phyloP scores from a whole-genome alignment of 2,888 invertebrate genomes.

The Tetragonula carbonaria region DNA sequence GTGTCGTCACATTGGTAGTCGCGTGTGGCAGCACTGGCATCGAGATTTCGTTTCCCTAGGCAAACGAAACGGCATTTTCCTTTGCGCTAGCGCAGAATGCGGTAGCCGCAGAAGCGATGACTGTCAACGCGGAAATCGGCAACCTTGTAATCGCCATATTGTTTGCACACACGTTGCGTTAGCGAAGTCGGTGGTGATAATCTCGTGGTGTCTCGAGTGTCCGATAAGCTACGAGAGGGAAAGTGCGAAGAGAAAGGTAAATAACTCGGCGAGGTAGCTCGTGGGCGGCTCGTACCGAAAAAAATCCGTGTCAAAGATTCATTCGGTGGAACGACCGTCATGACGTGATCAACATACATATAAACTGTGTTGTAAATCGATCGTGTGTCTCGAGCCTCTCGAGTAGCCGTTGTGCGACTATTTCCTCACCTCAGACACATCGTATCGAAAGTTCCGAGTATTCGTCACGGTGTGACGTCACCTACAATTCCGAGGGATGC shows the following conservation, averaged over 20 bases:
- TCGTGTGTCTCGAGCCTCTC: slow-evolving; percentile 41
- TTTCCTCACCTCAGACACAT: slow-evolving; percentile 44
- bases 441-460: slow-evolving; percentile 34
- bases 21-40: slow-evolving; percentile 18
- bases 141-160: slow-evolving; percentile 78
- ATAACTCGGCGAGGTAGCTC: slow-evolving; percentile 22
- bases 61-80: slow-evolving; percentile 46
- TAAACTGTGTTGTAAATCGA: slow-evolving; percentile 57
- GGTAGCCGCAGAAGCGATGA: slow-evolving; percentile 72
- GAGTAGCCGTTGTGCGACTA: slow-evolving; percentile 35
- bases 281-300: background rate
- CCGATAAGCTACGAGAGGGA: slow-evolving; percentile 35
- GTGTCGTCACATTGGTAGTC: background rate
- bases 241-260: slow-evolving; percentile 63
- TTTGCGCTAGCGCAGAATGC: slow-evolving; percentile 77
- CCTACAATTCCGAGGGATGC: slow-evolving; percentile 57
- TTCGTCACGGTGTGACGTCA: slow-evolving; percentile 65
- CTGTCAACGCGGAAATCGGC: slow-evolving; percentile 78
- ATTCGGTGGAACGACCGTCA: background rate
- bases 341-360: slow-evolving; percentile 43
- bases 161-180: slow-evolving; percentile 76
- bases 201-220: slow-evolving; percentile 54
- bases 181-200: slow-evolving; percentile 58
- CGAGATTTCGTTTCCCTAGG: slow-evolving; percentile 10
- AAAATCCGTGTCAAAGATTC: slow-evolving; percentile 5